Evolutionary conservation across 2,888 invertebrate species (phyloP), one percentile per base, ranked within the genome.

Genomic region (Cloeon dipterum): DNA sequence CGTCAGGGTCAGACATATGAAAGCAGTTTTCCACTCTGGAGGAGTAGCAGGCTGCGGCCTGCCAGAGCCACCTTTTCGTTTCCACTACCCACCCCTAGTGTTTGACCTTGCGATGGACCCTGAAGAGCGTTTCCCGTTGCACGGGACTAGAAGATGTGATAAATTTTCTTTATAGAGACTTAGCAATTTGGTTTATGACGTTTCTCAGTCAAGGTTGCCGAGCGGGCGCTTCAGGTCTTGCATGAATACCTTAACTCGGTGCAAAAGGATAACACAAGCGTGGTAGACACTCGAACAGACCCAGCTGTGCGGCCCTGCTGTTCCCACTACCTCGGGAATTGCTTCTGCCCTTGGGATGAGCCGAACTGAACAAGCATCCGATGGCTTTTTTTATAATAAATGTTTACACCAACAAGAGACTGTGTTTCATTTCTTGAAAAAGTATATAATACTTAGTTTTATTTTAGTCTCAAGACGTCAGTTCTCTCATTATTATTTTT

Each of bases 31-130:
- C 35, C 42, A 39, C 19, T 29, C 44, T 21, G 44, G 41, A n/a
- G 42, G 42, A 7, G 38, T 39, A 17, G 37, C 42, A 11, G 42
- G 38, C 19, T 44, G 44, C 23, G 26, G 20, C n/a, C 40, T 40
- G 7, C 21, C 32, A 8, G 38, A 39, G 4, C 40, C 40, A 3
- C 16, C 34, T 13, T 34, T 20, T 23, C 23, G 25, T 10, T 44
- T 43, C 26, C 20, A 25, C 1, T 29, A 42, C 32, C 42, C 44
- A 5, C 47, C 47, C 7, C 39, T 47, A 17, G 39, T 47, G 20
- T 47, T 43, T 37, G 38, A 47, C 36, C 33, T 47, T n/a, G 37
- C 38, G 14, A 32, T 20, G 5, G 47, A 47, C 39, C 44, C 44
- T 3, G 44, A 43, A 14, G 47, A 47, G 32, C 25, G 25, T 2